Evolutionary conservation across 2,113 vertebrate species (phyloP), one percentile per base, ranked within the genome.

Genomic region (Blennius ocellaris): DNA sequence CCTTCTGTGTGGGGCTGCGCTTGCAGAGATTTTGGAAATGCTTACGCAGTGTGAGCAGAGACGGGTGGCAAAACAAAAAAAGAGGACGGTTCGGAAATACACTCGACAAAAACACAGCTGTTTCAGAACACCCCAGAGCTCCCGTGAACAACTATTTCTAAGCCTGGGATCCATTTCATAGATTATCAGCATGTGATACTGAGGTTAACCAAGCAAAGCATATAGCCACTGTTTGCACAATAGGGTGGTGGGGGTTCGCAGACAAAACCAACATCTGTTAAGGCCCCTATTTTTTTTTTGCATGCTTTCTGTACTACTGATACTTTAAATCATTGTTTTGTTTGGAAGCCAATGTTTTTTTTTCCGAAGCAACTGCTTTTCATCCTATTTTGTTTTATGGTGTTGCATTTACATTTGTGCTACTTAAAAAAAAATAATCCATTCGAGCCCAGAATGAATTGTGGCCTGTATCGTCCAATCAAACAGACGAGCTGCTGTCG

Each of bases 111-210:
- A 77, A 69, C 59, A 54, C 47, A 75, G 17, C 65, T 2, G 5
- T 73, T 69, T 67, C 66, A 38, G 72, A 63, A 59, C 15, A 80
- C 73, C 73, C 56, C 63, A 81, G 68, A 79, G 73, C 43, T 38
- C n/a, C n/a, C 15, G 37, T 50, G 66, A 78, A 54, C 72, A 53
- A 45, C 59, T 51, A 47, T 76, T 45, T 72, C 52, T 60, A 63
- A 70, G 59, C 55, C 50, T 71, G 77, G 71, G 67, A 83, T 86
- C 68, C 38, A 69, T 84, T 82, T 80, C 48, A 78, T 16, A 71
- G 77, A 82, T 79, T 71, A 85, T 75, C 69, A 75, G 14, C 40
- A 49, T 80, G 74, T 83, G 75, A 77, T 68, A 65, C 38, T 41
- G 21, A 53, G 69, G 66, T 63, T 76, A 80, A 77, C 63, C 56